A percentile compares a stretch with the other conserved stretches of the same genome.
Conservation (phyloP, 2,797 vertebrate genomes). For the Gobio occitaniae region DNA sequence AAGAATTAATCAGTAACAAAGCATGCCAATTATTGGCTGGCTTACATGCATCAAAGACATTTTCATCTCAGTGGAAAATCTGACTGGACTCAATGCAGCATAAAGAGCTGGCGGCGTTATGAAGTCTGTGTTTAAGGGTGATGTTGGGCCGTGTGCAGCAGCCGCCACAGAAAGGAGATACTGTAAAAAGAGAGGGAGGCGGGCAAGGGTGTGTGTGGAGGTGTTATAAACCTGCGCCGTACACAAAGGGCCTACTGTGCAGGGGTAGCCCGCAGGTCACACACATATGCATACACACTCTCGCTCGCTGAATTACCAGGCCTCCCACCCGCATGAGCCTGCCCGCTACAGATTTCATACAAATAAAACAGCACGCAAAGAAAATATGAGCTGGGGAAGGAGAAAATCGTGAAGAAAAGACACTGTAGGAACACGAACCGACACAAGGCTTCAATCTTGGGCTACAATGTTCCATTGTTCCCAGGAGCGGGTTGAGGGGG, state of each 20-base stretch:
- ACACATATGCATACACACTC: slow-evolving; percentile 43
- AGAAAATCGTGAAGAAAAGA: slow-evolving; percentile 41
- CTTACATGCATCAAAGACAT: slow-evolving; percentile 56
- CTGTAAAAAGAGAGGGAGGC: slow-evolving; percentile 56
- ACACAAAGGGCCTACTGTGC: slow-evolving; percentile 79
- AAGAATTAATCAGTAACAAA: slow-evolving; percentile 8
- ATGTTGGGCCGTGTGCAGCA: slow-evolving; percentile 64
- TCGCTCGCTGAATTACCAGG: slow-evolving; percentile 50
- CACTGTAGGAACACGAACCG: slow-evolving; percentile 12
- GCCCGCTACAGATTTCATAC: slow-evolving; percentile 69
- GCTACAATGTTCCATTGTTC: slow-evolving; percentile 76
- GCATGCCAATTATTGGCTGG: slow-evolving; percentile 37
- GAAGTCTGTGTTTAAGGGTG: slow-evolving; percentile 67
- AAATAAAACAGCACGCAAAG: slow-evolving; percentile 75
- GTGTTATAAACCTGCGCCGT: slow-evolving; percentile 72
- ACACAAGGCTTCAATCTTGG: slow-evolving; percentile 63
- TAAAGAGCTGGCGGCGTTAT: slow-evolving; percentile 67
- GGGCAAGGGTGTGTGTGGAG: slow-evolving; percentile 64
- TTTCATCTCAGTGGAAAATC: slow-evolving; percentile 75
- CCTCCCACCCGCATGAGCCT: slow-evolving; percentile 53
- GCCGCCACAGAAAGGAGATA: slow-evolving; percentile 62
- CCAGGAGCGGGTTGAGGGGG: slow-evolving; percentile 32
- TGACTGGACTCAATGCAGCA: slow-evolving; percentile 70
- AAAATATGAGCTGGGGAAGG: slow-evolving; percentile 66
- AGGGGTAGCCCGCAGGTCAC: slow-evolving; percentile 70